phyloP scores from a whole-genome alignment of 2,888 invertebrate species.

The Agriotes lineatus region DNA sequence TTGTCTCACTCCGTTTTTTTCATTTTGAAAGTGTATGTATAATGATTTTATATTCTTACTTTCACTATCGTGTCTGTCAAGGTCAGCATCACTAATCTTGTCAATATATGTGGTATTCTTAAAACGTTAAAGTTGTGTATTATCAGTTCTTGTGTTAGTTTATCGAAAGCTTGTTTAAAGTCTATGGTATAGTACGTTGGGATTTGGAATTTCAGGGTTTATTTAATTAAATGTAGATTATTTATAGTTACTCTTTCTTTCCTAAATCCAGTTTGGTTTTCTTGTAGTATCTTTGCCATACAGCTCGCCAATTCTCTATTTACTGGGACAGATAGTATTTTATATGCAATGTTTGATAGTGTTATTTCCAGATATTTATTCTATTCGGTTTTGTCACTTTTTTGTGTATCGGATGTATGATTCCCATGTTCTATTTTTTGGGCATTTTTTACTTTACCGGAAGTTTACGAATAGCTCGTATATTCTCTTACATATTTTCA shows the following conservation, averaged over 20 bases:
- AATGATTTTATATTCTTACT: background rate
- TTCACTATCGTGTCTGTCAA: background rate
- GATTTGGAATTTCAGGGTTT: slow-evolving; percentile 1
- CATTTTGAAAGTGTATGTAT: background rate
- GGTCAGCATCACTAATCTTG: background rate
- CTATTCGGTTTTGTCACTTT: background rate
- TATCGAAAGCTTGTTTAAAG: background rate
- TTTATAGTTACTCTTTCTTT: background rate
- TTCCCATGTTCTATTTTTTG: background rate
- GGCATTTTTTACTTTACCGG: background rate
- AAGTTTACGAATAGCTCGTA: background rate
- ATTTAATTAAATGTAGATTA: background rate
- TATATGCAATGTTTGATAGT: background rate
- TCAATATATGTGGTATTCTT: slow-evolving; percentile 5
- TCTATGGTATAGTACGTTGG: background rate
- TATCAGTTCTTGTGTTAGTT: background rate
- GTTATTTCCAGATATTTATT: background rate
- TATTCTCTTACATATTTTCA: background rate
- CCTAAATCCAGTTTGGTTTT: background rate
- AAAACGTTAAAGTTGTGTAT: background rate
- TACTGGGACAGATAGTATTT: background rate
- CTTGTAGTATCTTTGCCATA: background rate
- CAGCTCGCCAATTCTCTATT: background rate
- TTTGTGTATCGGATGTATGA: slow-evolving; percentile 1
- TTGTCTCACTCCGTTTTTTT: background rate